phyloP scores from a whole-genome alignment of 2,888 invertebrate genomes.

The Platycheirus rosarum region DNA sequence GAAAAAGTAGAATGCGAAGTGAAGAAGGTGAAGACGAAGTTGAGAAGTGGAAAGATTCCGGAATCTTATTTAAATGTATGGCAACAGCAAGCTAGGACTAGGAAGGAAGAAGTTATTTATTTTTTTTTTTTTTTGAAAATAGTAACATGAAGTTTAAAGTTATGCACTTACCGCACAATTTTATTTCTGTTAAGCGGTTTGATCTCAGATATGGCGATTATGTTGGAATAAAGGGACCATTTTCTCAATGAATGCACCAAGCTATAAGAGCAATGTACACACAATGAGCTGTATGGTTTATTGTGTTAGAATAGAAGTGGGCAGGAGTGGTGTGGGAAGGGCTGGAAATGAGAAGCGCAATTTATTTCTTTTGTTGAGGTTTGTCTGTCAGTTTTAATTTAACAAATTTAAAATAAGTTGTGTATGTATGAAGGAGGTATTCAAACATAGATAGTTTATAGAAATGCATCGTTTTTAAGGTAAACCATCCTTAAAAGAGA shows the following conservation, averaged over 20 bases:
- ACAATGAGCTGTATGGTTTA: slow-evolving; percentile 30
- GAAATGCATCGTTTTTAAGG: too few species aligned
- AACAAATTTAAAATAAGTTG: too few species aligned
- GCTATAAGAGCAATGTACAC: slow-evolving; percentile 38
- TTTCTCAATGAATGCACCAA: slow-evolving; percentile 44
- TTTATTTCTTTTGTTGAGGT: slow-evolving; percentile 29
- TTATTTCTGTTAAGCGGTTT: slow-evolving; percentile 45
- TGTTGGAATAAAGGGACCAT: slow-evolving; percentile 15
- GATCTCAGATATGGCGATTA: slow-evolving; percentile 29
- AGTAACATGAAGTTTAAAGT: slow-evolving; percentile 33
- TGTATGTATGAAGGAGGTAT: too few species aligned
- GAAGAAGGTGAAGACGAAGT: neutral
- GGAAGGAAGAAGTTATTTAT: slow-evolving; percentile 22
- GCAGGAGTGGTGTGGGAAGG: neutral
- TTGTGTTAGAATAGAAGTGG: slow-evolving; percentile 18
- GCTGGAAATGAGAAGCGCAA: slow-evolving; percentile 1
- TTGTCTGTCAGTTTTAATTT: too few species aligned
- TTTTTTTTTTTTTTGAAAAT: slow-evolving; percentile 41
- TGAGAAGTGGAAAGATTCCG: slow-evolving; percentile 26
- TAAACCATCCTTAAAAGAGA: too few species aligned
- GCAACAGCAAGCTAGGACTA: neutral
- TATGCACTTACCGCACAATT: slow-evolving; percentile 46
- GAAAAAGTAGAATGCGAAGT: too few species aligned
- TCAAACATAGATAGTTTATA: too few species aligned
- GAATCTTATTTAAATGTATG: slow-evolving; percentile 69